A percentile compares a stretch with the other conserved stretches of the same genome.
Evolutionary conservation across 2,888 invertebrate species (phyloP).

Genomic region (Antheraea yamamai): DNA sequence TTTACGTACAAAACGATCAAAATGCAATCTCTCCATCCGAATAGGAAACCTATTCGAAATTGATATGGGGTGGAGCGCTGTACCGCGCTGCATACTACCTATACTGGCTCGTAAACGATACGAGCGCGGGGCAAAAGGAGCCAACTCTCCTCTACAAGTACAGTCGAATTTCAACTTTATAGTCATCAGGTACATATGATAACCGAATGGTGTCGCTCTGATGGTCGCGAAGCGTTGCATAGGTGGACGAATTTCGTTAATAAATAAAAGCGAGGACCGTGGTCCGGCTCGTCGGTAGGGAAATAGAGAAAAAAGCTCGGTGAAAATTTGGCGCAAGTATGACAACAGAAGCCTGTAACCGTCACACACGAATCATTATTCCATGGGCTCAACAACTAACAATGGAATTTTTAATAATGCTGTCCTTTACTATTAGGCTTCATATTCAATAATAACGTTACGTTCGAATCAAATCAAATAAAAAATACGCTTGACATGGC

Average conservation of each 20-base stretch:
- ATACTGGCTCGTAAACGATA: constrained; percentile 76
- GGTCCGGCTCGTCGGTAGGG: constrained; percentile 62
- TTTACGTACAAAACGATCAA: constrained; percentile 79
- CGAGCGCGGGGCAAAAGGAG: constrained; percentile 49
- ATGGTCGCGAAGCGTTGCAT: constrained; percentile 58
- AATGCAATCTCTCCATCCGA: constrained; percentile 76
- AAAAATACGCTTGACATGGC: no score
- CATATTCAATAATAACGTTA: not conserved
- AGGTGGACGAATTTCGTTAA: constrained; percentile 79
- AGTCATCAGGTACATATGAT: constrained; percentile 41
- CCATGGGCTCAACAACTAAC: constrained; percentile 64
- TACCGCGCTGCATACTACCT: constrained; percentile 68
- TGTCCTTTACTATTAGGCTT: not conserved
- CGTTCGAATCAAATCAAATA: not conserved
- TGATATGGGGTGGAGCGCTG: constrained; percentile 78
- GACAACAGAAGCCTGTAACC: constrained; percentile 66
- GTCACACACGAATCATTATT: constrained; percentile 76
- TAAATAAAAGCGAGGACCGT: constrained; percentile 78
- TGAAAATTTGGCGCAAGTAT: constrained; percentile 79
- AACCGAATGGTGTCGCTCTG: constrained; percentile 30
- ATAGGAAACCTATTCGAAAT: constrained; percentile 81
- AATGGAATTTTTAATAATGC: constrained; percentile 78
- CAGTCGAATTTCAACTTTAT: constrained; percentile 44
- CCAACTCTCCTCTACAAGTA: constrained; percentile 35
- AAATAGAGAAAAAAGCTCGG: constrained; percentile 68